Evolutionary conservation across 1,140 invertebrate species (phyloP), one percentile per base, ranked within the genome.

Genomic region (Drosophila orena): DNA sequence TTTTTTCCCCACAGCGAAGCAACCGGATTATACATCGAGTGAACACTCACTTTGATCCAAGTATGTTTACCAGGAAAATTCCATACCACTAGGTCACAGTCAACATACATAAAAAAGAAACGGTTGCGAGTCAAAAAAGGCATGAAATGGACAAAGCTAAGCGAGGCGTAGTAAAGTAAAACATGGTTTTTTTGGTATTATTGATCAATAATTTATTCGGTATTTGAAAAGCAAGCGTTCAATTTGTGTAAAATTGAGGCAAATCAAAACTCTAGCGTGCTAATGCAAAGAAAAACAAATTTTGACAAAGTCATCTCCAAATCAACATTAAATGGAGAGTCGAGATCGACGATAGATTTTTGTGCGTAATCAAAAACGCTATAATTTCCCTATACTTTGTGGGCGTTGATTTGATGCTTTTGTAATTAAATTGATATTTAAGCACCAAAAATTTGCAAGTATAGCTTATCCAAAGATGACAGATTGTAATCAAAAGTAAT

Each of bases 201-300:
- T 81, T 80, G 62, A 80, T 73, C 40, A 55, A 46, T 84, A 47
- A 77, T 69, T 85, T 81, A 86, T 81, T 85, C 81, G 81, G 81
- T 77, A 62, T 68, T 71, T 76, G 42, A 46, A 40, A 22, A 56
- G 35, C 58, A 64, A 68, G 30, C 40, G 46, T 17, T 24, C 54
- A 55, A 64, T 72, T 81, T 76, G 78, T 81, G 73, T 77, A 68
- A 34, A 68, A 68, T 56, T 62, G 54, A 24, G 35, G 64, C 53
- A 70, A 75, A 76, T 20, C 30, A 24, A 71, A 66, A 59, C 81
- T 85, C 81, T 85, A 80, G 81, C 77, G 81, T 57, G 61, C 53
- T 66, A 64, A 64, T 22, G 49, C 20, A 42, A 15, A 8, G 50
- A 17, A 30, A 15, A 10, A 40, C 17, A 14, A 40, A 40, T 66